These are phyloP conservation scores for Meloidogyne chitwoodi DNA, from an alignment of 1,140 invertebrate genomes.

Conservation along the genomic window DNA sequence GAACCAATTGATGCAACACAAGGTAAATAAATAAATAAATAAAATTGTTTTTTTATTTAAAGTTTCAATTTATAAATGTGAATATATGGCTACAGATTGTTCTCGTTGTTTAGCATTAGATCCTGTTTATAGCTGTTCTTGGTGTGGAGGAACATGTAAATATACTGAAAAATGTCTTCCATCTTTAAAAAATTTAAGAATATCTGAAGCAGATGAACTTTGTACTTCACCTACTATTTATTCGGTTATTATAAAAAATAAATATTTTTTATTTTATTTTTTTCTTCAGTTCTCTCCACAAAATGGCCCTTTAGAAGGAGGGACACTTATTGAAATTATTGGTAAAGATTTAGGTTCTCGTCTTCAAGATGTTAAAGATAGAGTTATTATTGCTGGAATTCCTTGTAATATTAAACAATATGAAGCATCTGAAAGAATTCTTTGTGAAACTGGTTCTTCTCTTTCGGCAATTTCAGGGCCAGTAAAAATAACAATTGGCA, in stretches of 20 bases:
- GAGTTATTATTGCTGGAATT: constrained; percentile 83
- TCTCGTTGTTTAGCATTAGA: constrained; percentile 81
- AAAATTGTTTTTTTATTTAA: constrained; percentile 24
- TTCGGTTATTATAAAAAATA: constrained; percentile 66
- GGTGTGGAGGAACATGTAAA: constrained; percentile 81
- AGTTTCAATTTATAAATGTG: constrained; percentile 87
- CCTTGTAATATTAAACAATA: constrained; percentile 68
- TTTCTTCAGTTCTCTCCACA: constrained; percentile 81
- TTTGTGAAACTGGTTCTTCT: not conserved
- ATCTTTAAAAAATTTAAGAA: constrained; percentile 66
- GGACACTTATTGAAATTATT: constrained; percentile 87
- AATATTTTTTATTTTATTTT: constrained; percentile 18
- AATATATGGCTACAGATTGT: constrained; percentile 86
- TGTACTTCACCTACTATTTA: constrained; percentile 87
- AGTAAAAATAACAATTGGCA: constrained; percentile 8
- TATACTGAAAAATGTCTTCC: constrained; percentile 74
- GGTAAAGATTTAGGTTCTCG: constrained; percentile 88
- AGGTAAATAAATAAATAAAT: constrained; percentile 12
- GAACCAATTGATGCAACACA: constrained; percentile 39
- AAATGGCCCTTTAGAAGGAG: constrained; percentile 89
- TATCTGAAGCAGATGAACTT: constrained; percentile 64
- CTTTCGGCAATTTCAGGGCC: not conserved
- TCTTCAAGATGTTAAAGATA: constrained; percentile 80
- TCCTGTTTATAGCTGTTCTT: constrained; percentile 80
- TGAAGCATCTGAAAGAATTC: constrained; percentile 33